Conservation (phyloP, 1,140 invertebrate genomes). For the Drosophila nebulosa region DNA sequence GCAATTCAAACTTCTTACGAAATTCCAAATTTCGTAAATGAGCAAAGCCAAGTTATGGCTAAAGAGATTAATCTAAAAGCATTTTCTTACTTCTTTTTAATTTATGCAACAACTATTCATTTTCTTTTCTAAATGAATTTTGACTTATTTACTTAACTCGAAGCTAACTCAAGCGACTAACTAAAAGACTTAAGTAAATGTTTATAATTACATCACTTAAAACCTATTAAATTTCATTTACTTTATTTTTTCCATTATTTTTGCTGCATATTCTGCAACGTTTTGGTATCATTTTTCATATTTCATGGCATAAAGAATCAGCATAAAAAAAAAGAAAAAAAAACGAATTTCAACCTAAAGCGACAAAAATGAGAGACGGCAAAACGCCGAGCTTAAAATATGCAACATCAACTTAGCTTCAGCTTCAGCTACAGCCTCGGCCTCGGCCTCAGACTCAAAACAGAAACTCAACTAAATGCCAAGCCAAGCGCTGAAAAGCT, state of each 20-base stretch:
- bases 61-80: background rate
- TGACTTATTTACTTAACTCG: background rate
- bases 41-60: background rate
- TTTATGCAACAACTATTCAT: background rate
- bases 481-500: slow-evolving; percentile 36
- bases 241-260: background rate
- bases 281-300: slow-evolving; percentile 9
- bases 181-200: background rate
- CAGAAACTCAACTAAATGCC: slow-evolving; percentile 10
- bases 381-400: slow-evolving; percentile 7
- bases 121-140: background rate
- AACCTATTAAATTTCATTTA: background rate
- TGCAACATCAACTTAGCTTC: slow-evolving; percentile 8
- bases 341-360: slow-evolving; percentile 45
- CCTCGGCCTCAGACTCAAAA: background rate
- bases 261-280: background rate
- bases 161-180: background rate
- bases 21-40: background rate
- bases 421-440: background rate
- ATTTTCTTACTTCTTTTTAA: too few relatives aligned
- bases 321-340: background rate
- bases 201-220: background rate
- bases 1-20: background rate
- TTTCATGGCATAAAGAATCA: background rate
- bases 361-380: background rate